Percentiles rank a stretch among this genome's conserved stretches.
Evolutionary conservation across 1,140 invertebrate genomes (phyloP).

Genomic region (Macrobrachium nipponense): DNA sequence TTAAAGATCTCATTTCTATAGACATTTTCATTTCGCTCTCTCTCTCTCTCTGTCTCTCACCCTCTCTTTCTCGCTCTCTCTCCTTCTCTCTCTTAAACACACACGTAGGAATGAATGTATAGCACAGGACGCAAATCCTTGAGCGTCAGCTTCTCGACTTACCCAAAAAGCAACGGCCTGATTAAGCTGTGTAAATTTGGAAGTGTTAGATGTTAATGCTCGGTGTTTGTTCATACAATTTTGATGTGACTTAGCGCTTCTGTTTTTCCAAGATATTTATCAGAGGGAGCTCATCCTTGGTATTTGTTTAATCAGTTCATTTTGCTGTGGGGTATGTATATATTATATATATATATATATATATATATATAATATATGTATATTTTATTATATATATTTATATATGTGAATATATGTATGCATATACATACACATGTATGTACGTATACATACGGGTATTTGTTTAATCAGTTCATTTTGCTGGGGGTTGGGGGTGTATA

Average conservation of each 20-base stretch:
- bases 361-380: conserved; percentile 24
- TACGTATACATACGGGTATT: not conserved
- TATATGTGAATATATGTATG: not conserved
- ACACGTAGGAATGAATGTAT: not conserved
- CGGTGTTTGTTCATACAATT: too few species aligned
- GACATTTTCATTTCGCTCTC: too few species aligned
- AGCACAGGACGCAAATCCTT: not conserved
- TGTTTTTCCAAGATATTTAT: too few species aligned
- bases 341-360: not conserved
- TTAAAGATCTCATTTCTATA: too few species aligned
- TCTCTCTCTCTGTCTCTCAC: conserved; percentile 1
- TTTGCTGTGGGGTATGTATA: not conserved
- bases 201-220: not conserved
- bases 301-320: not conserved
- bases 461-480: too few species aligned
- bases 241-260: too few species aligned
- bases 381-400: not conserved
- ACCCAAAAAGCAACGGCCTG: not conserved
- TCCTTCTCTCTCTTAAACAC: not conserved
- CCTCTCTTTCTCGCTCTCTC: conserved; percentile 9
- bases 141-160: too few species aligned
- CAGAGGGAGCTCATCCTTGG: too few species aligned
- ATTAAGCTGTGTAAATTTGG: not conserved
- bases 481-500: too few species aligned
- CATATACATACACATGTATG: not conserved